A percentile compares a stretch with the other conserved stretches of the same genome.
phyloP scores from a whole-genome alignment of 1,140 invertebrate genomes.

The Arion vulgaris region DNA sequence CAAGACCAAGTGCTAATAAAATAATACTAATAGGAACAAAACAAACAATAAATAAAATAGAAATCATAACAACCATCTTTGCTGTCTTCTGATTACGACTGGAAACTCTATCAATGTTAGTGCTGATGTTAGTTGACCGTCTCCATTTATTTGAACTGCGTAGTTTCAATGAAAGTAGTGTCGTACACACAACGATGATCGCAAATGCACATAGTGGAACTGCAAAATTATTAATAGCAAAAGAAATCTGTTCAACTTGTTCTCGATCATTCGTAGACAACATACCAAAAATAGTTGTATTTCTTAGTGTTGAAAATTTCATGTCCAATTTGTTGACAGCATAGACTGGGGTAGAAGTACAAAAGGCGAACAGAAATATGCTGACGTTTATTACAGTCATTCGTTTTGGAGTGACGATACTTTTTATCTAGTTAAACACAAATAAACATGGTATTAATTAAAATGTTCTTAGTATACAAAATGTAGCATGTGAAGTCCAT shows the following conservation, averaged over 20 bases:
- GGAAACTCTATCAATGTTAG: neutral
- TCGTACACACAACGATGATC: neutral
- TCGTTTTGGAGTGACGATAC: neutral
- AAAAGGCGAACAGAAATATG: neutral
- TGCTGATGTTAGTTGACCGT: neutral
- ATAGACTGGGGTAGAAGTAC: neutral
- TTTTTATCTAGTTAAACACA: neutral
- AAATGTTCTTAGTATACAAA: too few relatives aligned
- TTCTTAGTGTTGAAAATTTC: neutral
- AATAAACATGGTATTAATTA: too few relatives aligned
- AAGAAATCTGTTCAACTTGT: neutral
- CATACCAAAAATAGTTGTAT: neutral
- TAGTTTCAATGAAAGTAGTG: neutral
- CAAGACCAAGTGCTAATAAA: neutral
- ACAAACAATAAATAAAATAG: neutral
- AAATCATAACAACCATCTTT: neutral
- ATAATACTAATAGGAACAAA: neutral
- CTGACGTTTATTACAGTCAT: neutral
- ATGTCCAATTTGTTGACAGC: neutral
- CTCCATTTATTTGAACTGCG: neutral
- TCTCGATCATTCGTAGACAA: neutral
- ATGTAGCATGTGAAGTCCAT: too few relatives aligned
- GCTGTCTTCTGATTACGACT: neutral
- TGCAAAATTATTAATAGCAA: neutral
- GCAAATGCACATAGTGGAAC: neutral